Evolutionary conservation across 2,888 invertebrate genomes (phyloP).

Genomic region (Caenorhabditis sinica): DNA sequence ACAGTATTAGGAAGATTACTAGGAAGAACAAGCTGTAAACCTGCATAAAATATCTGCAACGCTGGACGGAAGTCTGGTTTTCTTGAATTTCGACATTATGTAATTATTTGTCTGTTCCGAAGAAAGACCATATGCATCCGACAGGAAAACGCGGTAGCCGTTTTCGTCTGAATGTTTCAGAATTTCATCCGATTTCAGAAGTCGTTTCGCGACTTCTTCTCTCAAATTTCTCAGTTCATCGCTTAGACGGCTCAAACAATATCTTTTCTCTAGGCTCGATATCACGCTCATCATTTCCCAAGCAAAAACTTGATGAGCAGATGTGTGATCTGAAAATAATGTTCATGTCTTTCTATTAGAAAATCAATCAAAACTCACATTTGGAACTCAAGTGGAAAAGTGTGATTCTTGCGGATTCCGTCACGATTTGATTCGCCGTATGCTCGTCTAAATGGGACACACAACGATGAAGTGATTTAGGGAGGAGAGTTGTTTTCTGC

Average conservation of each 20-base stretch:
- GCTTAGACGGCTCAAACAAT: slow-evolving; percentile 25
- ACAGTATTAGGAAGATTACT: neutral
- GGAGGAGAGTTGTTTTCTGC: neutral
- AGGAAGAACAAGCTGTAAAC: too few relatives aligned
- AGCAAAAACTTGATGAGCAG: slow-evolving; percentile 22
- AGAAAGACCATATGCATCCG: neutral
- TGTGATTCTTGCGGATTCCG: slow-evolving; percentile 15
- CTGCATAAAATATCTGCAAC: too few relatives aligned
- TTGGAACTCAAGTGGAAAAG: slow-evolving; percentile 36
- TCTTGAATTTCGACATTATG: neutral
- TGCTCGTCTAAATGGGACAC: slow-evolving; percentile 12
- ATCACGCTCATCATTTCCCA: slow-evolving; percentile 30
- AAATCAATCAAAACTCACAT: slow-evolving; percentile 14
- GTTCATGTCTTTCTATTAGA: neutral
- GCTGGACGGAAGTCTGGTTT: too few relatives aligned
- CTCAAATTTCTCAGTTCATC: slow-evolving; percentile 20
- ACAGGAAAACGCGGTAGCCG: slow-evolving; percentile 4
- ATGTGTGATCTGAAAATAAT: slow-evolving; percentile 27
- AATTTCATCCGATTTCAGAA: neutral
- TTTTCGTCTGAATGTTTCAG: neutral
- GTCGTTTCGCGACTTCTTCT: slow-evolving; percentile 15
- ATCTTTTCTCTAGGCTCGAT: neutral
- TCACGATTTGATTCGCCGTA: slow-evolving; percentile 16
- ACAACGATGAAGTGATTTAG: neutral
- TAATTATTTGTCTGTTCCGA: neutral